Base-by-base conservation (phyloP, 2,113 vertebrate species). In the Dissostichus mawsoni region DNA sequence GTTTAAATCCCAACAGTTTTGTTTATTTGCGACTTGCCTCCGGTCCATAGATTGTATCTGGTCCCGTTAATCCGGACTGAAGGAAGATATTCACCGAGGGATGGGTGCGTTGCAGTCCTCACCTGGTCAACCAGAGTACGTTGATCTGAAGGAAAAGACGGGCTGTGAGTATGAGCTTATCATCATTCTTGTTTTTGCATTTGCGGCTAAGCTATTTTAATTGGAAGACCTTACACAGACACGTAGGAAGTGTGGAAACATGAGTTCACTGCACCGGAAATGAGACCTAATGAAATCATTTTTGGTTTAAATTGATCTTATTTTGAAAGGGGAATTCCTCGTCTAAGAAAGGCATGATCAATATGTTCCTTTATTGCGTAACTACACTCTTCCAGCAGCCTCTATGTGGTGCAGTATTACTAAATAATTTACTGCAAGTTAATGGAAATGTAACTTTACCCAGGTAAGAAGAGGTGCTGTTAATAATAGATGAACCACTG, bases 51-150 rank as follows among this genome's bases (percentile, higher is more conserved):
- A 41, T 1, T 41, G 8, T 25, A 11, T 29, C 3, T 9, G 74
- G 20, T 50, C 33, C 56, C 25, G 41, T 61, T 64, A 18, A 55
- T 29, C 8, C 11, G 55, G 23, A 45, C 20, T 29, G 41, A 5
- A 11, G 11, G 18, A n/a, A 47, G 23, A 23, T 8, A 2, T 11
- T 23, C 29, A 10, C 48, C 13, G 41, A 79, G 66, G 50, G 52
- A 97, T 98, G 97, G 97, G 97, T 23, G 92, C 94, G 17, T 93
- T 96, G 55, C 96, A 96, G 79, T 97, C 97, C 14, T 62, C 80
- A 64, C 93, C 95, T 67, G 94, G 88, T 20, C 95, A 95, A 36
- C 91, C 90, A 13, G 94, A 96, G 74, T 95, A 96, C 81, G 88
- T 74, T 66, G 91, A 93, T 85, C 94, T 98, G 76, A 93, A 95